Base-by-base conservation (phyloP, 2,888 invertebrate genomes). In the Baccha elongata region DNA sequence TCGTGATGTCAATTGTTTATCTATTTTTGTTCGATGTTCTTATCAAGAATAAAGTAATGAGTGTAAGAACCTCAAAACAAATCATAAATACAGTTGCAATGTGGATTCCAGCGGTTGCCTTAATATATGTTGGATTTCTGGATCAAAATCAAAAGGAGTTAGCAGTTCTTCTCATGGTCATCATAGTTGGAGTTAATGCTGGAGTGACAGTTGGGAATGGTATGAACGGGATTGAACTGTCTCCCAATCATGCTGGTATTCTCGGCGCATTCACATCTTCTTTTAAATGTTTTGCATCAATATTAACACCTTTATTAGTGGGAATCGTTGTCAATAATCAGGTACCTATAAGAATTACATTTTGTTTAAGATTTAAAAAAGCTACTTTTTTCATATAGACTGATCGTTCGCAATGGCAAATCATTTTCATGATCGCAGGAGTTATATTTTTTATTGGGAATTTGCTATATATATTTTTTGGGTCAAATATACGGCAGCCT, bases 351-450 rank as follows among this genome's bases (percentile, higher is more conserved):
- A 37, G 23, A 26, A 35, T 32, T n/a, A n/a, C n/a, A n/a, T n/a
- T n/a, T n/a, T n/a, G n/a, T n/a, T n/a, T n/a, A n/a, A n/a, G 5
- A 2, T 5, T 17, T 11, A 5, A 26, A 19, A 53, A n/a, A n/a
- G 2, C 17, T 53, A 40, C n/a, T 7, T 10, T 21, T 48, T 48
- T 29, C 7, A 3, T 35, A 1, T 53, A 89, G 89, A 15, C 35
- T 1, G 91, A 94, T 85, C 92, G 93, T 0, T 85, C 88, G 0
- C 93, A 95, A 87, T 96, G 96, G 96, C 92, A 93, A 80, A 92
- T 93, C 71, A 94, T 96, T n/a, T 96, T 96, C 89, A 93, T 94
- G 87, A 91, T 78, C 26, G 62, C 96, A 0, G 93, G 95, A 0
- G 92, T 91, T 10, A 91, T 95, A 8, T 96, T 95, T 87, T 92